Evolutionary conservation across 2,797 vertebrate genomes (phyloP), one percentile per base, ranked within the genome.

Genomic region (Decapterus maruadsi): DNA sequence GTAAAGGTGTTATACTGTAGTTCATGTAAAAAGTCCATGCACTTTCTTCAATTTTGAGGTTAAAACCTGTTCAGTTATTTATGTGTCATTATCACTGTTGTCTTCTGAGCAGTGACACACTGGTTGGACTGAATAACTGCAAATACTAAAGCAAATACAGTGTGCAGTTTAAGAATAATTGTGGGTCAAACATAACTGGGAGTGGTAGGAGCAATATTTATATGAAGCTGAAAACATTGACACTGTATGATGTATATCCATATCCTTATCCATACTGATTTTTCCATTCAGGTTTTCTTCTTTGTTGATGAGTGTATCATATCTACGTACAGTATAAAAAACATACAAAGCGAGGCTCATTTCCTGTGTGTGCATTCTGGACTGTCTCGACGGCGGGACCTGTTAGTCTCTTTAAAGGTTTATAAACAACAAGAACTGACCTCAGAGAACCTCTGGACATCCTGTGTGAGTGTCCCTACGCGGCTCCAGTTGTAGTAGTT

Each of bases 391-490:
- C 4, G 4, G 31, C 31, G 6, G 31, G 4, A 34, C 31, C 31
- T 10, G 38, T 26, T 26, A 57, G 11, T 48, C 2, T 45, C n/a
- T 34, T 40, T 7, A 74, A 22, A 43, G 12, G 4, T 34, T 5
- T 34, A 4, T 8, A 1, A 38, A 61, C 1, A 46, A 29, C 1
- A 8, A 12, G 1, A 36, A 87, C 94, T 89, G 90, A 99, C 98
- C 98, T 99, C 98, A 8, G 98, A 99, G 93, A 99, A 99, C 65
- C 98, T 95, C 91, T 98, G 98, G 55, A 99, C 97, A 16, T 99
- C 98, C 88, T 99, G 98, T 4, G 98, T 99, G 84, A 99, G 96
- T 4, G 98, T 99, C 78, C 98, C 98, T 81, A 99, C 98, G 11
- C 98, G 96, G 86, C 95, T 97, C 98, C 98, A 99, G 81, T 96